Conservation (phyloP, 2,888 invertebrate genomes). For the Chymomyza amoena region DNA sequence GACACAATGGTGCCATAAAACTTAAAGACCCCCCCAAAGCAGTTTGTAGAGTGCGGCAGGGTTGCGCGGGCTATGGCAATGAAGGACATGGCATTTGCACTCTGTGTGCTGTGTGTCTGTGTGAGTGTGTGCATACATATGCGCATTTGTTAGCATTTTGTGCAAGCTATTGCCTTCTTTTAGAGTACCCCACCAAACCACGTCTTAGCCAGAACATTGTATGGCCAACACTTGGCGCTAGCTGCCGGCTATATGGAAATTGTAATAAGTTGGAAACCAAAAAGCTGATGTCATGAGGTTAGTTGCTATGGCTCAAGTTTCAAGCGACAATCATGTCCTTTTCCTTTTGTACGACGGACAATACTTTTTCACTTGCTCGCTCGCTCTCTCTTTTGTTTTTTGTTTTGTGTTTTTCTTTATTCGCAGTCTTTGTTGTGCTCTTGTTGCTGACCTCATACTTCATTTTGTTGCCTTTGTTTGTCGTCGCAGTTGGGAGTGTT, state of each 20-base stretch:
- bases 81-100: constrained; percentile 63
- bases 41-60: constrained; percentile 27
- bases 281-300: constrained; percentile 74
- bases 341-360: constrained; percentile 42
- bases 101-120: too few species aligned
- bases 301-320: constrained; percentile 72
- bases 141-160: constrained; percentile 66
- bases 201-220: neutral
- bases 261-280: constrained; percentile 74
- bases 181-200: constrained; percentile 8
- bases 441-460: constrained; percentile 68
- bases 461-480: constrained; percentile 72
- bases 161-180: constrained; percentile 30
- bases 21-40: constrained; percentile 69
- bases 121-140: constrained; percentile 44
- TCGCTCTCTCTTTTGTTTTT: neutral
- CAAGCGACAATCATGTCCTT: constrained; percentile 72
- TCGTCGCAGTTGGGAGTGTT: constrained; percentile 9
- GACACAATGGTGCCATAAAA: constrained; percentile 75
- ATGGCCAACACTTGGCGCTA: neutral
- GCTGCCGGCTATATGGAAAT: constrained; percentile 67
- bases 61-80: constrained; percentile 16
- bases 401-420: constrained; percentile 21
- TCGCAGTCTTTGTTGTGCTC: constrained; percentile 16
- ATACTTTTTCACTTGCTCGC: neutral